Conservation (phyloP, 2,888 invertebrate species). For the Papilio demoleus region DNA sequence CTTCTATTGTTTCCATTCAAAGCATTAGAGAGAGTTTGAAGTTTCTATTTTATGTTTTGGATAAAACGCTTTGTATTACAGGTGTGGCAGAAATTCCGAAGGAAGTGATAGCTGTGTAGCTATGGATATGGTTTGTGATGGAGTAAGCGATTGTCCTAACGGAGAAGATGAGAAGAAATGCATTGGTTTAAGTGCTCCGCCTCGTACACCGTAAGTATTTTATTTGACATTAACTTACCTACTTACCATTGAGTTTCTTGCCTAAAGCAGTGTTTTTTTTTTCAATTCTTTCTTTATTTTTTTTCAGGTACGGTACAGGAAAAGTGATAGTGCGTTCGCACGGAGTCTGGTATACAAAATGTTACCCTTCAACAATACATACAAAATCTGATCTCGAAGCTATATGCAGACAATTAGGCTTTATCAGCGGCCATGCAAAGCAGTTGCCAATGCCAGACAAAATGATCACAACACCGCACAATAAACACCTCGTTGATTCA, state of each 20-base stretch:
- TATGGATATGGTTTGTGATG: slow-evolving; percentile 90
- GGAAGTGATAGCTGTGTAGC: slow-evolving; percentile 84
- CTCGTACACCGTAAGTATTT: slow-evolving; percentile 66
- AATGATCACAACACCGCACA: slow-evolving; percentile 56
- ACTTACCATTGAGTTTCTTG: too few relatives aligned
- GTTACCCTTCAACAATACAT: slow-evolving; percentile 81
- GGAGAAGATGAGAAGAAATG: slow-evolving; percentile 89
- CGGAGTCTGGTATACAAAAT: slow-evolving; percentile 89
- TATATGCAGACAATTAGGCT: slow-evolving; percentile 86
- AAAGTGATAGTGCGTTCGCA: slow-evolving; percentile 86
- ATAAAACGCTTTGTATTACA: slow-evolving; percentile 44
- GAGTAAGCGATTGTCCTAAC: slow-evolving; percentile 87
- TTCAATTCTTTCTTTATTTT: too few relatives aligned
- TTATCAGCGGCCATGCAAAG: slow-evolving; percentile 79
- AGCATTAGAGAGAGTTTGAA: not conserved
- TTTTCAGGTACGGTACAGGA: slow-evolving; percentile 83
- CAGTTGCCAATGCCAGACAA: slow-evolving; percentile 60
- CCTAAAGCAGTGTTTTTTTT: not conserved
- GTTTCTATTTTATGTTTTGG: not conserved
- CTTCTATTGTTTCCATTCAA: too few relatives aligned
- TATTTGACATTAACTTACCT: not conserved
- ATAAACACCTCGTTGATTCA: slow-evolving; percentile 61
- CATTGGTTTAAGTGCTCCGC: slow-evolving; percentile 68
- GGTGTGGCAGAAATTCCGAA: slow-evolving; percentile 60
- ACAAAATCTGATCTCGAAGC: slow-evolving; percentile 81